Conservation (phyloP, 2,888 invertebrate genomes). For the Drosophila birchii region DNA sequence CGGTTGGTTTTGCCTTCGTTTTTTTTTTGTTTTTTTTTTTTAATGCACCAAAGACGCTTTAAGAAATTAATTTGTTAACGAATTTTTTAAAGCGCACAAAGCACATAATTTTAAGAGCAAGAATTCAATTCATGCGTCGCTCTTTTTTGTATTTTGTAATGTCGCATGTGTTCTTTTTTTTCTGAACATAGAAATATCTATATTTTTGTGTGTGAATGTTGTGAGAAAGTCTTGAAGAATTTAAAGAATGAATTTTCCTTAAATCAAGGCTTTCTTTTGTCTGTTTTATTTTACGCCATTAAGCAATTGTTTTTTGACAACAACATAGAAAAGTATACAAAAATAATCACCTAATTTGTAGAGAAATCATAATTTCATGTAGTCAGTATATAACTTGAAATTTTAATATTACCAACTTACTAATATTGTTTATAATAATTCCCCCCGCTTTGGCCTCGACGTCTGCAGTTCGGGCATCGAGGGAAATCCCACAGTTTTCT, state of each 20-base stretch:
- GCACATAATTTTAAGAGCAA: constrained; percentile 46
- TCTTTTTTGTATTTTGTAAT: constrained; percentile 81
- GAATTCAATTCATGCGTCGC: constrained; percentile 51
- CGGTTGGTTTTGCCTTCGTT: constrained; percentile 35
- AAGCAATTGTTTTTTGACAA: constrained; percentile 42
- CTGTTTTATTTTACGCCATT: constrained; percentile 2
- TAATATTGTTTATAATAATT: constrained; percentile 18
- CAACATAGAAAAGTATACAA: constrained; percentile 3
- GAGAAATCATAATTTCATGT: constrained; percentile 56
- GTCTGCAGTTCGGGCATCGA: constrained; percentile 94
- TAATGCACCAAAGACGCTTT: constrained; percentile 55
- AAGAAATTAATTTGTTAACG: constrained; percentile 21
- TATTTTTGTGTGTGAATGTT: constrained; percentile 27
- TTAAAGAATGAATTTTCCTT: background rate
- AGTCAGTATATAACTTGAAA: constrained; percentile 28
- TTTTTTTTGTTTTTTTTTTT: constrained; percentile 46
- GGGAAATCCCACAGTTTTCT: constrained; percentile 97
- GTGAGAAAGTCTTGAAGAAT: constrained; percentile 13
- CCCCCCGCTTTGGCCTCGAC: constrained; percentile 36
- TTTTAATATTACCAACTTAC: background rate
- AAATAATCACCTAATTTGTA: constrained; percentile 31
- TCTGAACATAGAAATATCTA: constrained; percentile 1
- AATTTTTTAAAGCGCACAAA: constrained; percentile 51
- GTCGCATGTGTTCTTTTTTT: constrained; percentile 68
- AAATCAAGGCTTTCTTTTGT: constrained; percentile 24